Evolutionary conservation across 2,113 vertebrate species (phyloP), one percentile per base, ranked within the genome.

Genomic region (Dendropsophus ebraccatus): DNA sequence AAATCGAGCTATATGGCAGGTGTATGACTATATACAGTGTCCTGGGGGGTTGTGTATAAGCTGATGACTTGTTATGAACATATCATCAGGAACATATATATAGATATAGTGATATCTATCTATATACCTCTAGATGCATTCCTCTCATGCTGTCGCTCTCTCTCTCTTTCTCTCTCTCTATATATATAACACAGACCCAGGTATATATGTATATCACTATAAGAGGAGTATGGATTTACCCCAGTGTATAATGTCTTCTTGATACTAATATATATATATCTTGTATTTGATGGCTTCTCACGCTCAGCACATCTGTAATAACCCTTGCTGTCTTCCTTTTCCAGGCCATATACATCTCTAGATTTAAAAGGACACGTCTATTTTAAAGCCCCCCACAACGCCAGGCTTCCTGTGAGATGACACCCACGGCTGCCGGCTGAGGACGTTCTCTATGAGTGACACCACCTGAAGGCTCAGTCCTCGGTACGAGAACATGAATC

Each of bases 341-440:
- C 9, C 67, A 86, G 77, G 54, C 80, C 72, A 41, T 60, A 78
- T 80, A 65, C 75, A 56, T 54, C 54, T 41, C 10, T n/a, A 79
- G 54, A 81, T 58, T 30, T 79, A 62, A 80, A 86, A 86, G 50
- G 37, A 70, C 47, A 45, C 25, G 25, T 25, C 13, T 72, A 21
- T 50, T n/a, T 7, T 84, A 19, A 65, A 84, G 35, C 25, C 5
- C 75, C n/a, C 41, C 2, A 25, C 32, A 79, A 28, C 9, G 0
- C 32, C 16, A 25, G 17, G 13, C 23, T 67, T 45, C n/a, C 16
- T 47, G n/a, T 21, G 45, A 54, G 28, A 41, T 47, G 23, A 23
- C 32, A 25, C 25, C 49, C 35, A 56, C 41, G 54, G 25, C 52
- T 76, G 45, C 32, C 23, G 30, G n/a, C 19, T 45, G n/a, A 41